Evolutionary conservation across 2,113 vertebrate species (phyloP).

Genomic region (Aramus guarauna): DNA sequence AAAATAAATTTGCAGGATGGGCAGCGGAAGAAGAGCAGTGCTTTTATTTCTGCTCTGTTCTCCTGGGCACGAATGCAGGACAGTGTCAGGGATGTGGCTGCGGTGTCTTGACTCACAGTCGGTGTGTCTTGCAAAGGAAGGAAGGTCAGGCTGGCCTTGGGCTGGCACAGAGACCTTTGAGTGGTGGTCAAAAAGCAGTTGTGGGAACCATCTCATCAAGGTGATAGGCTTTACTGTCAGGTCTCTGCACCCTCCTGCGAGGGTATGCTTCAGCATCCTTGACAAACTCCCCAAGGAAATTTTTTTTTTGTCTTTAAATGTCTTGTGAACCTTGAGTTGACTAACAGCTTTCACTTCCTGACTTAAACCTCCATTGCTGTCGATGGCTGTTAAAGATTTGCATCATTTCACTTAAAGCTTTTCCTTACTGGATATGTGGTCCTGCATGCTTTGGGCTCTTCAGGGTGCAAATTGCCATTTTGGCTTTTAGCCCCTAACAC

Average conservation of each 20-base stretch:
- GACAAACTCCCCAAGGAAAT: not conserved
- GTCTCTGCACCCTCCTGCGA: not conserved
- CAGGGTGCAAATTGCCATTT: not conserved
- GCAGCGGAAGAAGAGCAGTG: not conserved
- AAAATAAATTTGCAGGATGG: not conserved
- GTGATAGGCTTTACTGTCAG: not conserved
- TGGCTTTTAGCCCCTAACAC: not conserved
- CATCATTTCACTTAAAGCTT: not conserved
- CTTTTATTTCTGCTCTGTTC: not conserved
- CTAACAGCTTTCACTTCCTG: not conserved
- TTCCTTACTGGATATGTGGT: not conserved
- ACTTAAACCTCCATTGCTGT: not conserved
- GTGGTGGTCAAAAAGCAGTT: not conserved
- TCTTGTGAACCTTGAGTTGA: not conserved
- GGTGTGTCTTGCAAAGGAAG: no score
- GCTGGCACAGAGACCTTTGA: not conserved
- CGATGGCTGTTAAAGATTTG: not conserved
- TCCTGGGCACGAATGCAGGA: not conserved
- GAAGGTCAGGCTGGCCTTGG: not conserved
- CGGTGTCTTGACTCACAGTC: not conserved
- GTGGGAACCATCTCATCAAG: not conserved
- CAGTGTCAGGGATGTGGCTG: not conserved
- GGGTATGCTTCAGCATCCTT: not conserved
- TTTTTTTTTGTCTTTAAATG: not conserved
- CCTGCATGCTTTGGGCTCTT: not conserved